phyloP scores from a whole-genome alignment of 2,797 vertebrate species.

The Halcyon leucocephala region DNA sequence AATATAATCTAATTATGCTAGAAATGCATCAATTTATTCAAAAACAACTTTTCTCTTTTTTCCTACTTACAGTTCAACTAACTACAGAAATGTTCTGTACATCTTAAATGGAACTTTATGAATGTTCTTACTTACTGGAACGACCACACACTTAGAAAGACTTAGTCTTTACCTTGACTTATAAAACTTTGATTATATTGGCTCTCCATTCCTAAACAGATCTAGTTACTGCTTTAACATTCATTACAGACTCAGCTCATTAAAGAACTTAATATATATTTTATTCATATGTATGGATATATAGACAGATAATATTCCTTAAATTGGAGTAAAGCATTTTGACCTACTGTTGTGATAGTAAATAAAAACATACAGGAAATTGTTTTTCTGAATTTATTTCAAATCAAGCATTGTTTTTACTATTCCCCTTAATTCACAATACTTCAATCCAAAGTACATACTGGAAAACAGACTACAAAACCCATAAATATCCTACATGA shows the following conservation, averaged over 20 bases:
- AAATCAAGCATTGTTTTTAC: background rate
- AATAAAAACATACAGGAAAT: background rate
- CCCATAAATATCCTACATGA: background rate
- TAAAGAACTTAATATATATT: background rate
- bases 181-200: background rate
- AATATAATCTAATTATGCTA: slow-evolving; percentile 8
- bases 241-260: background rate
- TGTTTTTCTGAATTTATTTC: background rate
- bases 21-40: background rate
- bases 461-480: background rate
- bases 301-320: background rate
- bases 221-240: background rate
- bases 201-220: background rate
- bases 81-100: slow-evolving; percentile 6
- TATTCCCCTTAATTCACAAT: background rate
- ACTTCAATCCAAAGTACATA: background rate
- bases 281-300: background rate
- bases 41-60: background rate
- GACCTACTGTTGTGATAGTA: background rate
- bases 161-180: background rate
- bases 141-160: background rate
- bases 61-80: background rate
- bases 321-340: background rate
- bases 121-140: background rate
- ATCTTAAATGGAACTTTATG: background rate